Conservation (phyloP, 2,888 invertebrate genomes). For the Nymphalis urticae region DNA sequence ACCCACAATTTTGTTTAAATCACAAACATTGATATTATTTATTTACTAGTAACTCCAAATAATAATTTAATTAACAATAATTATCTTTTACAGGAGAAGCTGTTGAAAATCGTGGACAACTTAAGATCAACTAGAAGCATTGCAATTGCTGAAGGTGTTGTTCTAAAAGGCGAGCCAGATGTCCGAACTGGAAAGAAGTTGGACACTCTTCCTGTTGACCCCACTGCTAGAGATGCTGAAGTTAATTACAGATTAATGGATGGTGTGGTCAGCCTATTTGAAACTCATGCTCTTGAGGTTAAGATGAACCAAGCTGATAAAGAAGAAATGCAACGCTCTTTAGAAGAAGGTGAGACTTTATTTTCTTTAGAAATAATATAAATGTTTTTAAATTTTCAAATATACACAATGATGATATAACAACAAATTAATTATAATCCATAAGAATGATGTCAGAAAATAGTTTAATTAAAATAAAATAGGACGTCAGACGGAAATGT, state of each 20-base stretch:
- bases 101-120: conserved; percentile 85
- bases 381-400: too few relatives aligned
- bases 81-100: conserved; percentile 83
- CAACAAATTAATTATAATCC: too few relatives aligned
- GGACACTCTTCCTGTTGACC: conserved; percentile 86
- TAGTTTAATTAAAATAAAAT: too few relatives aligned
- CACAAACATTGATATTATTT: not conserved
- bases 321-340: conserved; percentile 87
- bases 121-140: conserved; percentile 70
- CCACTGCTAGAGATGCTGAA: conserved; percentile 86
- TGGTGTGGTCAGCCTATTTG: conserved; percentile 87
- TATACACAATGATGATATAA: too few relatives aligned
- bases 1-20: conserved; percentile 19
- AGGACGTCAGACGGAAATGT: too few relatives aligned
- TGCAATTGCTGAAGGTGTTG: conserved; percentile 84
- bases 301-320: conserved; percentile 89
- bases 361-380: conserved; percentile 9
- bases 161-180: conserved; percentile 79
- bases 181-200: conserved; percentile 80
- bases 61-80: conserved; percentile 23
- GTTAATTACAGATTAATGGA: conserved; percentile 88
- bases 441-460: too few relatives aligned
- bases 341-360: conserved; percentile 87
- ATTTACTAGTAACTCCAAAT: conserved; percentile 9
- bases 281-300: conserved; percentile 90